Evolutionary conservation across 2,888 invertebrate species (phyloP), one percentile per base, ranked within the genome.

Genomic region (Piscicola geometra): DNA sequence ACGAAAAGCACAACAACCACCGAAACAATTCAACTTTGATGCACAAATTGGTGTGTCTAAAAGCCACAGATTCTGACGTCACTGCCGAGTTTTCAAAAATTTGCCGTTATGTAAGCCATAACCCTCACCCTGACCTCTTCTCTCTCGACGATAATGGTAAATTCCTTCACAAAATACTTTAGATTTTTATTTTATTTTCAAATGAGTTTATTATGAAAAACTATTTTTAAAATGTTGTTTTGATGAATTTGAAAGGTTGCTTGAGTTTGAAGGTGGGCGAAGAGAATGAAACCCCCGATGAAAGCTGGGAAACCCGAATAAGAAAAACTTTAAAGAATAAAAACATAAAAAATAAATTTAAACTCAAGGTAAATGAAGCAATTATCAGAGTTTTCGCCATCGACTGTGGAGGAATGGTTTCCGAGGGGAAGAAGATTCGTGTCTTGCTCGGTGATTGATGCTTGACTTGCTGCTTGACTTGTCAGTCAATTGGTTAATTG

Each of bases 11-110:
- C n/a, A 56, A 56, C 3, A 56, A 56, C n/a, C 60, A 56, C 25
- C 60, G n/a, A 56, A 47, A 9, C 50, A 47, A 47, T 15, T 21
- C 9, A 47, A 47, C 50, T 21, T 9, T 21, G n/a, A n/a, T n/a
- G n/a, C n/a, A n/a, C n/a, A 41, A 15, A 41, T 41, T 56, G 60
- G 21, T 56, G 60, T 56, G 60, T 56, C 60, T 56, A 56, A 56
- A 56, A 56, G 60, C 60, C 12, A 21, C 60, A 5, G 60, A 56
- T 21, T 9, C 9, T 56, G 60, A 56, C 60, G 60, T 56, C n/a
- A 56, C n/a, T 3, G 25, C 5, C 5, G 25, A 56, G n/a, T 56
- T 56, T 56, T 56, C 21, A 18, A 18, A 56, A 56, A 56, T 56
- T 25, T 56, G 60, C n/a, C 21, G 25, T 5, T 56, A 56, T 56